Percentiles rank a stretch among this genome's conserved stretches.
phyloP scores from a whole-genome alignment of 2,113 vertebrate species.

The Oreotrochilus melanogaster region DNA sequence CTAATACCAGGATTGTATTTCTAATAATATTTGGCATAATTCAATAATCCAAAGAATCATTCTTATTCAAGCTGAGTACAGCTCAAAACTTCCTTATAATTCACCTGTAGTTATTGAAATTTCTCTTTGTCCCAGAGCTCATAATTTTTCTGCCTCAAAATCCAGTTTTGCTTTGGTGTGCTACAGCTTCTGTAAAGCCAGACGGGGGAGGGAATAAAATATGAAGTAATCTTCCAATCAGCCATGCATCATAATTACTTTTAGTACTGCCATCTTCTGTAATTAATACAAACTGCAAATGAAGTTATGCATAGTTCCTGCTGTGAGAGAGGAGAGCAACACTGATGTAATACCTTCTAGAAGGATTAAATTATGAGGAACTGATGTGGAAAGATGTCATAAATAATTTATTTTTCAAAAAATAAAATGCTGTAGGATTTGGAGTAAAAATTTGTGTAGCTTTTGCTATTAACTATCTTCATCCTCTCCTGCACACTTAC shows the following conservation, averaged over 20 bases:
- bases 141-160: background rate
- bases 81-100: background rate
- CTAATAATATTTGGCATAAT: background rate
- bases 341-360: background rate
- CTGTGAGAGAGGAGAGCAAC: background rate
- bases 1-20: background rate
- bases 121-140: background rate
- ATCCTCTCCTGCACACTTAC: background rate
- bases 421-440: background rate
- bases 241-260: slow-evolving; percentile 23
- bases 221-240: background rate
- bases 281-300: slow-evolving; percentile 38
- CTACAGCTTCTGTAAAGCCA: background rate
- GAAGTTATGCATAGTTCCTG: background rate
- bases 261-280: slow-evolving; percentile 70
- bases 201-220: background rate
- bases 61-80: background rate
- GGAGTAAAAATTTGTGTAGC: background rate
- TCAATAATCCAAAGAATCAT: background rate
- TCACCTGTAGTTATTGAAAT: background rate
- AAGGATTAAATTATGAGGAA: background rate
- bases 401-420: slow-evolving; percentile 1
- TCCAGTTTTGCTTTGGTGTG: background rate
- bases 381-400: background rate
- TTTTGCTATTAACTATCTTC: background rate